A percentile compares a stretch with the other conserved stretches of the same genome.
These are phyloP conservation scores for Chrysogorgia sp. DNA, from an alignment of 92 coral and sea anemone species.

Conservation along the genomic window DNA sequence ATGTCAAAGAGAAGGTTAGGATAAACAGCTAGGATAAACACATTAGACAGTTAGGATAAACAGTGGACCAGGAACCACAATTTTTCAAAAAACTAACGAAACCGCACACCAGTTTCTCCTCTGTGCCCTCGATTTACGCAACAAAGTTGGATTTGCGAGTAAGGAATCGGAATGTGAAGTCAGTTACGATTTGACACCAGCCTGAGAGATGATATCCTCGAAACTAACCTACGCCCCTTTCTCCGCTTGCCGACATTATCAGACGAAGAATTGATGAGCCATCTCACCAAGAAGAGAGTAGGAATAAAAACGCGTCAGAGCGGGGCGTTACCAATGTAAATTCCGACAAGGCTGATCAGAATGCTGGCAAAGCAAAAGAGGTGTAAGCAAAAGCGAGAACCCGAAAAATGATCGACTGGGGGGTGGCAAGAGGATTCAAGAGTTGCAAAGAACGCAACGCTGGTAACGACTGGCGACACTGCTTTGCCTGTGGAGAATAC, in stretches of 20 bases:
- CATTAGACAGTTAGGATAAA: no score
- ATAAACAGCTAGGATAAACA: no score
- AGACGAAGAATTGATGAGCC: no score
- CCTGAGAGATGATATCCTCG: slow-evolving; percentile 45
- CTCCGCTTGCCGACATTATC: slow-evolving; percentile 21
- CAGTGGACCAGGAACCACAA: no score
- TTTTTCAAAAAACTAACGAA: slow-evolving; percentile 36
- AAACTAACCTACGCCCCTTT: slow-evolving; percentile 31
- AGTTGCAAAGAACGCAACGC: background rate
- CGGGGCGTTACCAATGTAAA: background rate
- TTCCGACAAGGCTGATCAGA: background rate
- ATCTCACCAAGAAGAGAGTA: slow-evolving; percentile 37
- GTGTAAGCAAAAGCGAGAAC: no score
- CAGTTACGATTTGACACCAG: slow-evolving; percentile 67
- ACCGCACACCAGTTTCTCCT: slow-evolving; percentile 61
- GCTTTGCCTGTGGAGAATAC: slow-evolving; percentile 59
- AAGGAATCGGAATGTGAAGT: slow-evolving; percentile 67
- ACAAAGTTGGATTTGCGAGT: slow-evolving; percentile 64
- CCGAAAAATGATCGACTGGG: background rate
- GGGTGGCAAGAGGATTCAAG: background rate
- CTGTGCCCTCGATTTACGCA: slow-evolving; percentile 57
- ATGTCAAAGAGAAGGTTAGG: no score
- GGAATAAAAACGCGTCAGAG: background rate
- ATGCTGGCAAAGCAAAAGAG: no score
- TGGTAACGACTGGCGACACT: slow-evolving; percentile 60